These are phyloP conservation scores for Bacillus rossius DNA, from an alignment of 1,140 invertebrate species.

Conservation along the genomic window DNA sequence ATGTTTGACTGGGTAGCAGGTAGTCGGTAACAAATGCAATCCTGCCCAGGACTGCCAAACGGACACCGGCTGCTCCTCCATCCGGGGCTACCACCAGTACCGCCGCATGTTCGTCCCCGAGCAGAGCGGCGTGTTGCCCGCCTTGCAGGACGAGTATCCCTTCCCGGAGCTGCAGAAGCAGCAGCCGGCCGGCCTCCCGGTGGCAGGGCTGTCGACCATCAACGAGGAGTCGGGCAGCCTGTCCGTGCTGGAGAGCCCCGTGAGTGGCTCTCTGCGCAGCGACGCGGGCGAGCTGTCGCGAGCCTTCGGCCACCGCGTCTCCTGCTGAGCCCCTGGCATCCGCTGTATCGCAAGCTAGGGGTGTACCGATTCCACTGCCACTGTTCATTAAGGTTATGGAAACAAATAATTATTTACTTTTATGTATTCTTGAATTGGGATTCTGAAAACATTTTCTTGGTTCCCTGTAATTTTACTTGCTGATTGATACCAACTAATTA, in stretches of 20 bases:
- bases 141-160: constrained; percentile 8
- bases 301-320: too few species aligned
- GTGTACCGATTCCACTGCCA: too few species aligned
- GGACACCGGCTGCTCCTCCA: constrained; percentile 1
- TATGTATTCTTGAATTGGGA: too few species aligned
- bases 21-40: too few species aligned
- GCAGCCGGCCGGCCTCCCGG: not conserved
- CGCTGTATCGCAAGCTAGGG: too few species aligned
- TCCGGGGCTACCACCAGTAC: constrained; percentile 15
- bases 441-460: too few species aligned
- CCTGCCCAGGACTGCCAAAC: constrained; percentile 7
- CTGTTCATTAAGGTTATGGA: too few species aligned
- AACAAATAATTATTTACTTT: too few species aligned
- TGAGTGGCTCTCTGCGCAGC: constrained; percentile 2
- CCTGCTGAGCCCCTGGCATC: too few species aligned
- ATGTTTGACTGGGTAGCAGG: too few species aligned
- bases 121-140: not conserved
- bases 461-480: too few species aligned
- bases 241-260: constrained; percentile 6
- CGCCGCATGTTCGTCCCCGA: constrained; percentile 14
- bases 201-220: constrained; percentile 12
- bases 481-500: too few species aligned
- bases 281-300: not conserved
- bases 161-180: not conserved
- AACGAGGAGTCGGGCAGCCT: constrained; percentile 13